A percentile compares a stretch with the other conserved stretches of the same genome.
Conservation (phyloP, 2,888 invertebrate genomes). For the Boloria selene region DNA sequence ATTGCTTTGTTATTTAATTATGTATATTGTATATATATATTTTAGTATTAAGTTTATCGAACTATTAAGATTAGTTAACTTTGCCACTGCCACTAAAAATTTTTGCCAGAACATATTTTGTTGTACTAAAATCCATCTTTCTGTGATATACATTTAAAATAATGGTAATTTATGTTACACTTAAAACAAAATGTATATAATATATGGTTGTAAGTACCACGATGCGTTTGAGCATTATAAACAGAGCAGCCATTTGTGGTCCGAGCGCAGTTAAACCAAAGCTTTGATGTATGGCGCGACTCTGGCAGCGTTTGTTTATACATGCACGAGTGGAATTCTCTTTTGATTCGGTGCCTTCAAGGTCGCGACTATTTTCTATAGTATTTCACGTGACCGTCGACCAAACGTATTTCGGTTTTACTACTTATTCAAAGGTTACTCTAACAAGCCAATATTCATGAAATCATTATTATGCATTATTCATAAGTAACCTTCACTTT, state of each 20-base stretch:
- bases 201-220: neutral
- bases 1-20: neutral
- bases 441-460: neutral
- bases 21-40: too few relatives aligned
- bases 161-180: too few relatives aligned
- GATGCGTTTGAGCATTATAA: constrained; percentile 34
- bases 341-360: constrained; percentile 43
- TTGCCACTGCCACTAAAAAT: too few relatives aligned
- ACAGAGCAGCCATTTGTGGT: constrained; percentile 50
- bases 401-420: constrained; percentile 17
- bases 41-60: too few relatives aligned
- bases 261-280: constrained; percentile 41
- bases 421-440: constrained; percentile 1
- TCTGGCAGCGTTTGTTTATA: constrained; percentile 35
- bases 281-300: constrained; percentile 53
- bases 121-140: too few relatives aligned
- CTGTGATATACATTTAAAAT: too few relatives aligned
- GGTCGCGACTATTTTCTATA: constrained; percentile 41
- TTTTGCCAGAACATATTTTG: too few relatives aligned
- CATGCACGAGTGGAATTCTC: constrained; percentile 43
- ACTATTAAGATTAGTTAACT: too few relatives aligned
- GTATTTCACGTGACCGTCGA: constrained; percentile 37
- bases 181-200: constrained; percentile 6
- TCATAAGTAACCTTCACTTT: too few relatives aligned
- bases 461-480: too few relatives aligned